These are phyloP conservation scores for Trinectes maculatus DNA, from an alignment of 2,113 vertebrate species.

Conservation along the genomic window DNA sequence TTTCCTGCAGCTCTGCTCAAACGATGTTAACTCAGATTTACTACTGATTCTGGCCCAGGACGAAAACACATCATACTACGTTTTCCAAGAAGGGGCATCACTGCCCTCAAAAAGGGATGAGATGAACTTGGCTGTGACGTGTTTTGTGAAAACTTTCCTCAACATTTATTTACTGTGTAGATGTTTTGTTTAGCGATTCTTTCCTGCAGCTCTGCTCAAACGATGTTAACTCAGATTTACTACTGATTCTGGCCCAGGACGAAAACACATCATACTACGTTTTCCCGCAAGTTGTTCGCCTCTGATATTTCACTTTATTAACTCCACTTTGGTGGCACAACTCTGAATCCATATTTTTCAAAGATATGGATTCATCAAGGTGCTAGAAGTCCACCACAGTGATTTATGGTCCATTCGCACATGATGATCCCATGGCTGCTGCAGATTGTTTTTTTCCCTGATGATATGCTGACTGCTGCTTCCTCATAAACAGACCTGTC, in stretches of 20 bases:
- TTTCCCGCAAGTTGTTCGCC: background rate
- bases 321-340: background rate
- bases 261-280: constrained; percentile 5
- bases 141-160: too few species aligned
- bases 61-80: background rate
- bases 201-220: background rate
- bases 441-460: too few species aligned
- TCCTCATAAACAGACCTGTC: background rate
- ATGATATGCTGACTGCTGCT: background rate
- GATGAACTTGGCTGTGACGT: too few species aligned
- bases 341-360: constrained; percentile 48
- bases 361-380: constrained; percentile 25
- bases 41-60: background rate
- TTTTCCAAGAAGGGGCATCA: too few species aligned
- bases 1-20: background rate
- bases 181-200: too few species aligned
- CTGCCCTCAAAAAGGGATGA: too few species aligned
- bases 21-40: background rate
- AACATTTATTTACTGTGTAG: too few species aligned
- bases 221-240: background rate
- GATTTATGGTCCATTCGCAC: constrained; percentile 1
- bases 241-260: background rate
- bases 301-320: constrained; percentile 13
- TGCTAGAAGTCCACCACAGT: constrained; percentile 1
- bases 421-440: background rate